Evolutionary conservation across 1,140 invertebrate species (phyloP).

Genomic region (Periplaneta americana): DNA sequence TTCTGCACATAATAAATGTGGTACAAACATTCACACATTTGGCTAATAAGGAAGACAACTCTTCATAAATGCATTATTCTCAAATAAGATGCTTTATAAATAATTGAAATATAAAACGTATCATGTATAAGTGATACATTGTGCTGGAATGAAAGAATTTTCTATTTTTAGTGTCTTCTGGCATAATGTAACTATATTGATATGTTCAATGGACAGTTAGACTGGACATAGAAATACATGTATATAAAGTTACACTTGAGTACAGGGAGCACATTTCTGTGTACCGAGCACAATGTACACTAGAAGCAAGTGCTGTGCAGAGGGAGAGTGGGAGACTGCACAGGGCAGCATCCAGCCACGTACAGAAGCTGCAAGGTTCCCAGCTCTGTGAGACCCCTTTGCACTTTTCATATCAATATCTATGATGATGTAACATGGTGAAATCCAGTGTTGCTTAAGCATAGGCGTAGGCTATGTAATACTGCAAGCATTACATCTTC

Average conservation of each 20-base stretch:
- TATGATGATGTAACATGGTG: neutral
- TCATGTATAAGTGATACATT: neutral
- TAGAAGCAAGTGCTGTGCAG: neutral
- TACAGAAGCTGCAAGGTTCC: neutral
- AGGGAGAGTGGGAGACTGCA: neutral
- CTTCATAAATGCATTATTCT: neutral
- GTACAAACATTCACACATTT: neutral
- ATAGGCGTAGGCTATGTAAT: slow-evolving; percentile 27
- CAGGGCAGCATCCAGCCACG: neutral
- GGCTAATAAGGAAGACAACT: neutral
- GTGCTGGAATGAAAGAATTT: neutral
- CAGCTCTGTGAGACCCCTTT: neutral
- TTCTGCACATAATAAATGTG: neutral
- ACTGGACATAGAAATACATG: neutral
- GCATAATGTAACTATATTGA: neutral
- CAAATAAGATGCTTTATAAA: neutral
- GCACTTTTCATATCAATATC: neutral
- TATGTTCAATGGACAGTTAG: neutral
- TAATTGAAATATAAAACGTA: neutral
- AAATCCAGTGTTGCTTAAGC: neutral
- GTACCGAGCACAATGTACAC: neutral
- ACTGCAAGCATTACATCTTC: slow-evolving; percentile 35
- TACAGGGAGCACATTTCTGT: neutral
- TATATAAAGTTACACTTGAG: neutral
- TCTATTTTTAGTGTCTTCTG: neutral